Percentiles rank a stretch among this genome's conserved stretches.
Evolutionary conservation across 2,113 vertebrate genomes (phyloP).

Genomic region (Grammomys dolichurus): DNA sequence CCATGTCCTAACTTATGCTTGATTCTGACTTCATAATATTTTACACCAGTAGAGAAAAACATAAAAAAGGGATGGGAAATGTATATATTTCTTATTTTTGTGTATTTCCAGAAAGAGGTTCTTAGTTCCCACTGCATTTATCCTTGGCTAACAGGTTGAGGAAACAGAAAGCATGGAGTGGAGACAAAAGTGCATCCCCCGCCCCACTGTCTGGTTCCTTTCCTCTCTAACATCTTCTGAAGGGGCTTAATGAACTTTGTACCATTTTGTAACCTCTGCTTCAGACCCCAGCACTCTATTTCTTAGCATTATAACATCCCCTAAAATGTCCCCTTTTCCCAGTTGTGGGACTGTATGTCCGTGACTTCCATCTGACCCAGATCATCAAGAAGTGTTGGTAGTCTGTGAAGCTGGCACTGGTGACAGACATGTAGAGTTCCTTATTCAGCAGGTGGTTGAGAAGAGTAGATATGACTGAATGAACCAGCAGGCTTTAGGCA

Average conservation of each 20-base stretch:
- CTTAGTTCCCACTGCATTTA: neutral
- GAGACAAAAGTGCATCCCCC: fast-evolving
- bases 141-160: neutral
- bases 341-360: neutral
- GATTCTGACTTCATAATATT: neutral
- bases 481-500: neutral
- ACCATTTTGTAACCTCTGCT: neutral
- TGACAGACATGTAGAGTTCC: neutral
- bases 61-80: neutral
- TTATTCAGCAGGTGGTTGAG: neutral
- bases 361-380: neutral
- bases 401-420: neutral
- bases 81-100: neutral
- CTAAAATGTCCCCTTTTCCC: neutral
- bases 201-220: neutral
- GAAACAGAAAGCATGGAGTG: neutral
- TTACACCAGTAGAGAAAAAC: neutral
- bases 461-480: neutral
- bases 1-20: neutral
- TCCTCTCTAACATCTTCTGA: neutral
- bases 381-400: fast-evolving
- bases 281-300: neutral
- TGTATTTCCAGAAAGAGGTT: neutral
- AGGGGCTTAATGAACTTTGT: neutral
- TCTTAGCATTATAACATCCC: neutral